A percentile compares a stretch with the other conserved stretches of the same genome.
Conservation (phyloP, 2,113 vertebrate species). For the Neopipo cinnamomea region DNA sequence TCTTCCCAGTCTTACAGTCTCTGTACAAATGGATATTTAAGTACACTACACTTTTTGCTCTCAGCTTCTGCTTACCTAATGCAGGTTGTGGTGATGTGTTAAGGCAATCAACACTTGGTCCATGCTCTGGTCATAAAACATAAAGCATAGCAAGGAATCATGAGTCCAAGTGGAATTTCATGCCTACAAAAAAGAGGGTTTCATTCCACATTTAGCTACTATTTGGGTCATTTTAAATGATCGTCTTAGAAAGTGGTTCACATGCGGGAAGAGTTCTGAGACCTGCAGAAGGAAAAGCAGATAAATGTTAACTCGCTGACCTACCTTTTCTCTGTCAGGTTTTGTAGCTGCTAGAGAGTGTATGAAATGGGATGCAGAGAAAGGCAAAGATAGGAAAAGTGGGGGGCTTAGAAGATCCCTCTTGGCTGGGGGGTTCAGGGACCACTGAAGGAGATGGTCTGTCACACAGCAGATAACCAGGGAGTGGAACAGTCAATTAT, state of each 20-base stretch:
- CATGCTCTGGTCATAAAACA: slow-evolving; percentile 71
- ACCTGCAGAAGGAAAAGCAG: not conserved
- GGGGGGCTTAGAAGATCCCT: not conserved
- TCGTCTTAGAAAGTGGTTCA: not conserved
- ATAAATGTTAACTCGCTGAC: not conserved
- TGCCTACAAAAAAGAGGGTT: not conserved
- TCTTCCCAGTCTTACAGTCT: not conserved
- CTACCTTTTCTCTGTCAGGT: not conserved
- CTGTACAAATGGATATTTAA: not conserved
- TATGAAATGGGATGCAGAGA: not conserved
- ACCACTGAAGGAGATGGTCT: not conserved
- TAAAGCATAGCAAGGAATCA: not conserved
- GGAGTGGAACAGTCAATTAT: not conserved
- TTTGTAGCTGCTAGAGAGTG: not conserved
- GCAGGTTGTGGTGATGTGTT: slow-evolving; percentile 81
- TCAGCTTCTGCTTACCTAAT: slow-evolving; percentile 67
- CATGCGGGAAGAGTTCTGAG: not conserved
- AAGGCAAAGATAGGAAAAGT: not conserved
- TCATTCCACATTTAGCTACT: not conserved
- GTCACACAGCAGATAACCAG: not conserved
- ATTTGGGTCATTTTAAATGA: not conserved
- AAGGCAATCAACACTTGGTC: slow-evolving; percentile 84
- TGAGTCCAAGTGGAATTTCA: not conserved
- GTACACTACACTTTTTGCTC: not conserved
- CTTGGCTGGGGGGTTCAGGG: not conserved